Base-by-base conservation (phyloP, 1,140 invertebrate genomes). In the Rhyacophila brunnea region DNA sequence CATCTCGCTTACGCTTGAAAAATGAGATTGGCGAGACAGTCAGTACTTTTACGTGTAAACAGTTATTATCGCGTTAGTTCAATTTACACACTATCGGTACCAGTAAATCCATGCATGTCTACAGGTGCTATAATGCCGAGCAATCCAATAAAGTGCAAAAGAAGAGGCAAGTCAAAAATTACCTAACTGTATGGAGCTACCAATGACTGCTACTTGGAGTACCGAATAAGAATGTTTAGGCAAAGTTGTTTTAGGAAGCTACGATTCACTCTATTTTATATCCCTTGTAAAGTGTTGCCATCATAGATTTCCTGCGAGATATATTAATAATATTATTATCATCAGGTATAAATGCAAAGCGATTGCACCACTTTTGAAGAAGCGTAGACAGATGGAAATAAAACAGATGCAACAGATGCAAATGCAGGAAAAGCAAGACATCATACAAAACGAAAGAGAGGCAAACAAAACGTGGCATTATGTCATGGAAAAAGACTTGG, bases 311-410 rank as follows among this genome's bases (percentile, higher is more conserved):
- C n/a, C n/a, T n/a, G n/a, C n/a, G n/a, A n/a, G n/a, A n/a, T n/a
- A n/a, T n/a, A n/a, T n/a, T n/a, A n/a, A n/a, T n/a, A n/a, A n/a
- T n/a, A n/a, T n/a, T n/a, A n/a, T n/a, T n/a, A n/a, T n/a, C n/a
- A n/a, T n/a, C 17, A 64, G 62, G 47, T 40, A 34, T 5, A 60
- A 64, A 36, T 64, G 43, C 28, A 52, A 52, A 38, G 62, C 60
- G 20, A 49, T 64, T 14, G 40, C 42, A 46, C 40, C 40, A 11
- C 17, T 64, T 4, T 28, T 64, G 19, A 18, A 17, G 19, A 56
- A 47, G 35, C 52, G 54, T 1, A 43, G 62, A 43, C 53, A 57
- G 2, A 35, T 46, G 19, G 53, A 64, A 40, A 64, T 43, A 1
- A 46, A 50, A 32, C 32, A 48, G 3, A 44, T 64, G n/a, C 62